Evolutionary conservation across 2,888 invertebrate genomes (phyloP), one percentile per base, ranked within the genome.

Genomic region (Agrochola macilenta): DNA sequence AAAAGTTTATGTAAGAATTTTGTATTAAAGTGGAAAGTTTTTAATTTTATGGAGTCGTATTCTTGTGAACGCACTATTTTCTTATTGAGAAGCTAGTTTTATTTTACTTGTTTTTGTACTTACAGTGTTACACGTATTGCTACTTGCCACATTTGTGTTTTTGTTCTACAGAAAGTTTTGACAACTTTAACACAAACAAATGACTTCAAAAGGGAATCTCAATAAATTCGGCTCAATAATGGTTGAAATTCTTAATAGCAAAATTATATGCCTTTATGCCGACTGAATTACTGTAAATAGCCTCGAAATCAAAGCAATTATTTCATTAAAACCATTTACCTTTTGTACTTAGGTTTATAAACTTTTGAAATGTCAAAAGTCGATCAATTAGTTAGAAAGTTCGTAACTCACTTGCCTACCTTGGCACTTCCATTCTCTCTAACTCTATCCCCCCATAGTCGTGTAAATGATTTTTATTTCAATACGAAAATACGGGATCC

Each of bases 391-490:
- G 20, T 52, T 2, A 23, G 20, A 52, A 52, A 8, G 20, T 20
- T 52, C 20, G 39, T 35, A 20, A 0, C 5, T 9, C 14, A 8
- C 43, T n/a, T 14, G 23, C 5, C 52, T 17, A 35, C 14, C 0
- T 17, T 39, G 85, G 69, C 90, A 78, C 79, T 86, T 90, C 90
- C 86, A 91, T 87, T 72, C 17, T 78, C 79, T 82, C 58, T 87
- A 83, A 76, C 75, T 82, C 87, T 58, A 12, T 68, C 8, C 26
- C 52, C 54, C 43, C 26, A 70, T 80, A 78, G 85, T 84, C 80
- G 85, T 87, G 89, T 90, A 90, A 92, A 92, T 92, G 89, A 91
- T 93, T 93, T 93, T 92, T 91, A 92, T 91, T 92, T 90, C 88
- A 90, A 89, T 89, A 87, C 87, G 88, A 92, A 91, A 91, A 91